Conservation (phyloP, 1,140 invertebrate genomes). For the Phocides pigmalion region DNA sequence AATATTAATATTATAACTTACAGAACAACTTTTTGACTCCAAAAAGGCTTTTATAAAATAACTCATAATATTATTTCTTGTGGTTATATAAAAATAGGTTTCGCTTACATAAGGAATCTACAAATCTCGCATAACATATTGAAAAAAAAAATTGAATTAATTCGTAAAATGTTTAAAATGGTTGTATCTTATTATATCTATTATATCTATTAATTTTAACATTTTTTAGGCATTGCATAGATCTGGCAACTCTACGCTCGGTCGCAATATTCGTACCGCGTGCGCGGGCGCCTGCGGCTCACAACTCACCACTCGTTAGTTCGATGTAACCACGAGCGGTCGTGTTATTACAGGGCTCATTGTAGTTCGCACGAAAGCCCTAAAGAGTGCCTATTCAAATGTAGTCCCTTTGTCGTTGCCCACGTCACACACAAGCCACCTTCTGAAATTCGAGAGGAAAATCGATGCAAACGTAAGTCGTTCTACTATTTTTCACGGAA, state of each 20-base stretch:
- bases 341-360: constrained; percentile 75
- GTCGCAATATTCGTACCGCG: background rate
- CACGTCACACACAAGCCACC: constrained; percentile 61
- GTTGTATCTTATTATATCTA: too few relatives aligned
- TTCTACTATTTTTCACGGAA: constrained; percentile 40
- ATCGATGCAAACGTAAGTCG: constrained; percentile 77
- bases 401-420: constrained; percentile 74
- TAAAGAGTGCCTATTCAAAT: constrained; percentile 78
- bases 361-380: constrained; percentile 80
- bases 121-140: too few relatives aligned
- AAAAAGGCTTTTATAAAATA: too few relatives aligned
- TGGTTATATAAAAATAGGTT: too few relatives aligned
- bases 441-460: constrained; percentile 72
- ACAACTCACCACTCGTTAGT: constrained; percentile 56
- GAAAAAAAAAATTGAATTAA: too few relatives aligned
- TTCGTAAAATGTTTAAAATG: too few relatives aligned
- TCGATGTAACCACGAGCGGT: constrained; percentile 74
- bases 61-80: too few relatives aligned
- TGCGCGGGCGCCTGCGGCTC: constrained; percentile 30
- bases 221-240: background rate
- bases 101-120: too few relatives aligned
- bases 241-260: background rate
- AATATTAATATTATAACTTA: too few relatives aligned
- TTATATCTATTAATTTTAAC: too few relatives aligned
- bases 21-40: too few relatives aligned